A percentile compares a stretch with the other conserved stretches of the same genome.
Conservation (phyloP, 2,888 invertebrate genomes). For the Tanypteryx hageni region DNA sequence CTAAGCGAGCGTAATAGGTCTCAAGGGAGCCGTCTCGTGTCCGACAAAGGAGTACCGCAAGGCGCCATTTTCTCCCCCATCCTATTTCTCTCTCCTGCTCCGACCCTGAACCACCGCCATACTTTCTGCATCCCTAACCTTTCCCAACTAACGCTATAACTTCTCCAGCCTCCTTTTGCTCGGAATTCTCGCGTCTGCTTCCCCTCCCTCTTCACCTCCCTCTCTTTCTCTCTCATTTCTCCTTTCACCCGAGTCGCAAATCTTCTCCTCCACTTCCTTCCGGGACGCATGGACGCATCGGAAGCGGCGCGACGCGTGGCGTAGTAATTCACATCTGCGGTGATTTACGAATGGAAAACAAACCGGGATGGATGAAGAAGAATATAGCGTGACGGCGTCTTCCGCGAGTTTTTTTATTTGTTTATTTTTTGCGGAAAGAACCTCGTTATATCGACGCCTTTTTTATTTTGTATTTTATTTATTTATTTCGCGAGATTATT, state of each 20-base stretch:
- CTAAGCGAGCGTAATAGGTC: background rate
- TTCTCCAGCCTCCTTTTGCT: too few relatives aligned
- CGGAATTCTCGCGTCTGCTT: too few relatives aligned
- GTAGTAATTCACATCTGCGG: background rate
- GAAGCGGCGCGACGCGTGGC: background rate
- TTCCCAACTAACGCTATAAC: background rate
- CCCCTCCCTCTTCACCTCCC: too few relatives aligned
- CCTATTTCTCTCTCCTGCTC: too few relatives aligned
- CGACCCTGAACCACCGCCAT: background rate
- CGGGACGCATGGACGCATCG: background rate
- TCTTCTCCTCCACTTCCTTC: constrained; percentile 35
- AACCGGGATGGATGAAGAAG: background rate
- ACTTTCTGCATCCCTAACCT: constrained; percentile 20
- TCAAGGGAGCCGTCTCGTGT: background rate
- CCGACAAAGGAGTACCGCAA: background rate
- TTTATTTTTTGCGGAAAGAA: too few relatives aligned
- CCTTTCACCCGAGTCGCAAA: background rate
- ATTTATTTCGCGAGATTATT: too few relatives aligned
- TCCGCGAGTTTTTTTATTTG: too few relatives aligned
- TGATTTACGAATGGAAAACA: constrained; percentile 12
- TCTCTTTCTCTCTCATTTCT: background rate
- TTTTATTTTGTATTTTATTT: too few relatives aligned
- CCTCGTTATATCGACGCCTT: too few relatives aligned
- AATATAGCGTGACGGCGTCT: too few relatives aligned
- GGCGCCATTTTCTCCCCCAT: too few relatives aligned